Evolutionary conservation across 2,113 vertebrate genomes (phyloP).

Genomic region (Azemiops feae): DNA sequence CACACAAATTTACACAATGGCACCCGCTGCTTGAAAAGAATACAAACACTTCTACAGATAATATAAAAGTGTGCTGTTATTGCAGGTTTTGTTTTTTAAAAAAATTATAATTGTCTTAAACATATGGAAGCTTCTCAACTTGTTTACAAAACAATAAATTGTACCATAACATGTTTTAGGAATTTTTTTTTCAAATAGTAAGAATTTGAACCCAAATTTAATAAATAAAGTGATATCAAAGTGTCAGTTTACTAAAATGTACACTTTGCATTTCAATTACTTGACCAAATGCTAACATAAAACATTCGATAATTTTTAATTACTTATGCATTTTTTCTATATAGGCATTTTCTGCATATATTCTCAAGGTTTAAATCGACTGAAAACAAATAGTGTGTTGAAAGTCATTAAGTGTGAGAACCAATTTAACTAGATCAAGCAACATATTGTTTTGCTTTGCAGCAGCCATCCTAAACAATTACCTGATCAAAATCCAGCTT

Average conservation of each 20-base stretch:
- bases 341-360: not conserved
- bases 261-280: not conserved
- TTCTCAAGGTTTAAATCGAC: not conserved
- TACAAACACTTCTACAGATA: not conserved
- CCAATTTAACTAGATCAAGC: slow-evolving; percentile 52
- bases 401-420: slow-evolving; percentile 6
- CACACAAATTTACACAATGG: not conserved
- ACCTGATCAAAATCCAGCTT: slow-evolving; percentile 98
- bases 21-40: not conserved
- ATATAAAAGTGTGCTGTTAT: not conserved
- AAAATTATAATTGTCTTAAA: not conserved
- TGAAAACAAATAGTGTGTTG: slow-evolving; percentile 31
- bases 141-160: not conserved
- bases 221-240: not conserved
- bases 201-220: not conserved
- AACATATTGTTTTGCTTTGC: slow-evolving; percentile 55
- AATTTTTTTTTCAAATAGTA: not conserved
- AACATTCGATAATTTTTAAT: not conserved
- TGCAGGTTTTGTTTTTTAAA: not conserved
- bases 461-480: slow-evolving; percentile 74
- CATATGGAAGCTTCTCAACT: not conserved
- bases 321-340: not conserved
- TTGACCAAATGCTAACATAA: not conserved
- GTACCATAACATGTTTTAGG: not conserved
- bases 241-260: not conserved